phyloP scores from a whole-genome alignment of 2,888 invertebrate genomes.

The Andrena trimmerana region DNA sequence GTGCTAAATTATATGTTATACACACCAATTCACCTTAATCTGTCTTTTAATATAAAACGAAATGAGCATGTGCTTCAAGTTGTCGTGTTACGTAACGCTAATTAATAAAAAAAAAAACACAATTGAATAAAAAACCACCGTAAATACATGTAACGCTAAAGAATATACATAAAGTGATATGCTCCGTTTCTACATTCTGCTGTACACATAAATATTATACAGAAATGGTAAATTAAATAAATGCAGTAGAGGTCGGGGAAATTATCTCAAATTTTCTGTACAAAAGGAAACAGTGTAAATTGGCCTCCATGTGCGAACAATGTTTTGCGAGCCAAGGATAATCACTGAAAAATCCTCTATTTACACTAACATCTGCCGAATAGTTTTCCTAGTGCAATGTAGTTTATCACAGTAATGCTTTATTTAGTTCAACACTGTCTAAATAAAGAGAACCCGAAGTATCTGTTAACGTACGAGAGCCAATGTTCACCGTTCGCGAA shows the following conservation, averaged over 20 bases:
- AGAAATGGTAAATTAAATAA: conserved; percentile 39
- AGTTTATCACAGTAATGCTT: conserved; percentile 56
- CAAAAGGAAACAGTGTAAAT: conserved; percentile 3
- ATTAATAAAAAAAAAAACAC: neutral
- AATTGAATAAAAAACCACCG: conserved; percentile 26
- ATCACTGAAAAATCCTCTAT: conserved; percentile 50
- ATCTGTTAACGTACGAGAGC: neutral
- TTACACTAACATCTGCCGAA: conserved; percentile 51
- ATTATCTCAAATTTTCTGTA: neutral
- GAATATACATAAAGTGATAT: conserved; percentile 23
- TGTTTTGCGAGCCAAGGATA: neutral
- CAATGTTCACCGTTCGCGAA: neutral
- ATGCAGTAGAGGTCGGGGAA: conserved; percentile 30
- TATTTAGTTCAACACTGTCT: conserved; percentile 17
- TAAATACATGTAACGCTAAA: neutral
- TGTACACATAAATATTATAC: conserved; percentile 37
- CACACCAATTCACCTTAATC: conserved; percentile 1
- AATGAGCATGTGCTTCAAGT: neutral
- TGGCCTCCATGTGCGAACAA: neutral
- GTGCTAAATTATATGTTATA: conserved; percentile 14
- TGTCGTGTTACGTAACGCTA: neutral
- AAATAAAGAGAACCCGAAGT: conserved; percentile 8
- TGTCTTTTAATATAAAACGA: conserved; percentile 4
- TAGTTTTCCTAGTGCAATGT: conserved; percentile 21
- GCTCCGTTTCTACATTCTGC: neutral